phyloP scores from a whole-genome alignment of 1,140 invertebrate genomes.

The Calliopsis andreniformis region DNA sequence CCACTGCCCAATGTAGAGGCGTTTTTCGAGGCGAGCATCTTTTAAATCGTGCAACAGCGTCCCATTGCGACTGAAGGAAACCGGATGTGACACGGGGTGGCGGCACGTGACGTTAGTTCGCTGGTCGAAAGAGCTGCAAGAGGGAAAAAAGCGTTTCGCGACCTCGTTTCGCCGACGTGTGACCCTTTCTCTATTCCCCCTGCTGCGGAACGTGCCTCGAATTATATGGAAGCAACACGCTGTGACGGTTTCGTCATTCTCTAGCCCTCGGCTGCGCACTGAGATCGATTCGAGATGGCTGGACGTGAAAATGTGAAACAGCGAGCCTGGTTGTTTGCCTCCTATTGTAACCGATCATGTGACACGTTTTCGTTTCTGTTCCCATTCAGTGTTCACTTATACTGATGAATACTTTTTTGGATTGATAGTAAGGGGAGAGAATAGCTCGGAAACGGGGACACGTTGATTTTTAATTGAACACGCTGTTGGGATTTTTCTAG shows the following conservation, averaged over 20 bases:
- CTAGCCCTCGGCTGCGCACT: not conserved
- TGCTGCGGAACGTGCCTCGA: slow-evolving; percentile 55
- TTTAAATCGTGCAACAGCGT: slow-evolving; percentile 30
- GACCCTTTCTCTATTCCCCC: slow-evolving; percentile 42
- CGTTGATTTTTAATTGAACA: too few relatives aligned
- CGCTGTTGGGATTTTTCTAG: too few relatives aligned
- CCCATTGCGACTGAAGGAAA: slow-evolving; percentile 32
- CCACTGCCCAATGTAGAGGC: slow-evolving; percentile 13
- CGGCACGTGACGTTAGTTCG: slow-evolving; percentile 32
- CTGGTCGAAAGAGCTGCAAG: slow-evolving; percentile 15
- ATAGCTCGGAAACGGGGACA: too few relatives aligned
- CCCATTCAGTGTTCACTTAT: too few relatives aligned
- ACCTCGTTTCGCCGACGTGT: slow-evolving; percentile 44
- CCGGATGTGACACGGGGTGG: slow-evolving; percentile 37
- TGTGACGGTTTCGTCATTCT: slow-evolving; percentile 12
- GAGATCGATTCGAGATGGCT: not conserved
- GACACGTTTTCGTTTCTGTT: not conserved
- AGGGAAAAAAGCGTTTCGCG: slow-evolving; percentile 37
- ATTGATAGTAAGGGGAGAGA: too few relatives aligned
- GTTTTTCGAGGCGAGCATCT: slow-evolving; percentile 17
- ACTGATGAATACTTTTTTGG: too few relatives aligned
- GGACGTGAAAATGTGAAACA: not conserved
- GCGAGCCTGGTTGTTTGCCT: not conserved
- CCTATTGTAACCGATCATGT: not conserved
- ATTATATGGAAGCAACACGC: slow-evolving; percentile 29